A percentile compares a stretch with the other conserved stretches of the same genome.
Evolutionary conservation across 2,797 vertebrate genomes (phyloP).

Genomic region (Sebastes steindachneri): DNA sequence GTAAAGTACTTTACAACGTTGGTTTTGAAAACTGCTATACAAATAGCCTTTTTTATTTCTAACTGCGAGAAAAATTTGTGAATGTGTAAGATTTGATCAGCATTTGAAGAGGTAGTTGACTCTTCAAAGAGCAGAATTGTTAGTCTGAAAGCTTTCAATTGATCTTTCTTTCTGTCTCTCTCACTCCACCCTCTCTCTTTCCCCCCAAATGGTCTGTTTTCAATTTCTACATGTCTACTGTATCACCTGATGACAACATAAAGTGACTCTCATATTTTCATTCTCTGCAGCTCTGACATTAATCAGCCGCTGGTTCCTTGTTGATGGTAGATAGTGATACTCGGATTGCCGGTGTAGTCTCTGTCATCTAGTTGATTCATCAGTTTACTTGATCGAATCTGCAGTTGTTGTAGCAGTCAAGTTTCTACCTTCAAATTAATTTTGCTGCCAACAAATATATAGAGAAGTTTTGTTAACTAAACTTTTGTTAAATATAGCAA

Average conservation of each 20-base stretch:
- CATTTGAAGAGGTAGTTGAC: background rate
- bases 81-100: background rate
- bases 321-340: background rate
- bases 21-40: background rate
- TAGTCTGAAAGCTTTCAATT: background rate
- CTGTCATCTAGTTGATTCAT: background rate
- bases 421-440: background rate
- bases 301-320: conserved; percentile 10
- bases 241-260: conserved; percentile 46
- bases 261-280: conserved; percentile 16
- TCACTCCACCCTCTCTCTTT: background rate
- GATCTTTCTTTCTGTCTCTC: background rate
- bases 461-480: background rate
- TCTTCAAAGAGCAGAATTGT: background rate
- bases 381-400: background rate
- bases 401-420: background rate
- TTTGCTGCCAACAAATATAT: conserved; percentile 3
- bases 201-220: conserved; percentile 29
- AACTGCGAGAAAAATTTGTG: background rate
- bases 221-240: conserved; percentile 5
- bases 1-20: background rate
- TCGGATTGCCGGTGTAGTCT: background rate
- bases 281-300: background rate
- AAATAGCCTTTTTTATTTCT: background rate
- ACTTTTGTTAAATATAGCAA: background rate